Conservation (phyloP, 2,113 vertebrate species). For the Datnioides undecimradiatus region DNA sequence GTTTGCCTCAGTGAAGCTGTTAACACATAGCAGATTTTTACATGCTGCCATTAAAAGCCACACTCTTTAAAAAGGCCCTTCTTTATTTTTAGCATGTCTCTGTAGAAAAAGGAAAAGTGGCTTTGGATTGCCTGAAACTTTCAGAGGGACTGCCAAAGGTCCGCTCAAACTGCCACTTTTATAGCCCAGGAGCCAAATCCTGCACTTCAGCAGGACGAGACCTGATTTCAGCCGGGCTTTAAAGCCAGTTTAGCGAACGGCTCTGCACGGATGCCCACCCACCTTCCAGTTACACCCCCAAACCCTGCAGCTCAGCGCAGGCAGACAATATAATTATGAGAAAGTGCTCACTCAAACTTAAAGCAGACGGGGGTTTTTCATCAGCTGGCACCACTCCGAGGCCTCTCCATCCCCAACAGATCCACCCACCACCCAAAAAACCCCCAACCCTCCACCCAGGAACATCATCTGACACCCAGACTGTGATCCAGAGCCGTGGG, state of each 20-base stretch:
- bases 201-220: conserved; percentile 46
- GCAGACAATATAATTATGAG: conserved; percentile 71
- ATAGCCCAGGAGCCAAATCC: conserved; percentile 47
- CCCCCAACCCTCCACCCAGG: conserved; percentile 30
- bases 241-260: conserved; percentile 53
- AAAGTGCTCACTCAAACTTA: conserved; percentile 57
- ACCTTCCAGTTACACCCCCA: conserved; percentile 23
- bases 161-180: conserved; percentile 20
- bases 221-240: conserved; percentile 48
- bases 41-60: conserved; percentile 85
- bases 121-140: conserved; percentile 59
- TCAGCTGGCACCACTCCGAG: conserved; percentile 40
- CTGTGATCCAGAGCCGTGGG: conserved; percentile 10
- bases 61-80: conserved; percentile 77
- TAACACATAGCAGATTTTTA: conserved; percentile 85
- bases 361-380: conserved; percentile 65
- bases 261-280: conserved; percentile 47
- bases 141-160: conserved; percentile 42
- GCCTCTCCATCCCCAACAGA: conserved; percentile 22
- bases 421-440: conserved; percentile 42
- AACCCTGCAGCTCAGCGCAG: conserved; percentile 23
- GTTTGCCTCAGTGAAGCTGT: conserved; percentile 82
- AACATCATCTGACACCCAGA: conserved; percentile 49
- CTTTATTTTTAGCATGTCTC: conserved; percentile 85
- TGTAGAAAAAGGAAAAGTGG: conserved; percentile 63